Percentiles rank a stretch among this genome's conserved stretches.
Conservation (phyloP, 37 sponge, comb jelly and placozoan genomes). For the Diacarnus erythraeanus region DNA sequence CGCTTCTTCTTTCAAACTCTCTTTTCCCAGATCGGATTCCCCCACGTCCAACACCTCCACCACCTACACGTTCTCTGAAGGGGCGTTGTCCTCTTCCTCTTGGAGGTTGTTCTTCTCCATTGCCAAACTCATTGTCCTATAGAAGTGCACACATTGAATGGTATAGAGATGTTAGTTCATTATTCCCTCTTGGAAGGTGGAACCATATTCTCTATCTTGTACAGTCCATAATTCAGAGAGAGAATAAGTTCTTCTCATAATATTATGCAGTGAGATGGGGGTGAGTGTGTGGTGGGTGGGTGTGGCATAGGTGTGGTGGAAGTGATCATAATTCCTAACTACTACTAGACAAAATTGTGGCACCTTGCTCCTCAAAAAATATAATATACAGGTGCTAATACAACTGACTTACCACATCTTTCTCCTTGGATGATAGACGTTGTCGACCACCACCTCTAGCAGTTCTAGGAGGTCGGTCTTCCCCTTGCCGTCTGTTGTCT, state of each 20-base stretch:
- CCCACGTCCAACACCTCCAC: constrained; percentile 12
- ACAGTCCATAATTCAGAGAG: too few relatives aligned
- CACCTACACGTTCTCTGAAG: constrained; percentile 4
- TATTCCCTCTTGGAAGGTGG: not conserved
- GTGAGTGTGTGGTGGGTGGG: too few relatives aligned
- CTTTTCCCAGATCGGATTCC: constrained; percentile 66
- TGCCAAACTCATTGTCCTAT: constrained; percentile 15
- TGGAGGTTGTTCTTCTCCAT: constrained; percentile 41
- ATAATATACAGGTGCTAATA: too few relatives aligned
- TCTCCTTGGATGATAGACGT: constrained; percentile 37
- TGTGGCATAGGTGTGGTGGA: too few relatives aligned
- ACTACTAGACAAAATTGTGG: too few relatives aligned
- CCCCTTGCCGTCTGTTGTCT: not conserved
- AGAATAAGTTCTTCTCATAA: too few relatives aligned
- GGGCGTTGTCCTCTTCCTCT: constrained; percentile 22
- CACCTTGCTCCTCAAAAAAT: too few relatives aligned
- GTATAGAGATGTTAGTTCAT: not conserved
- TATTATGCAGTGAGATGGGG: too few relatives aligned
- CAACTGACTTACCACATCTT: constrained; percentile 18
- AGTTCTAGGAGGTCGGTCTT: not conserved
- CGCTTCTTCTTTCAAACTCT: constrained; percentile 88
- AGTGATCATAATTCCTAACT: too few relatives aligned
- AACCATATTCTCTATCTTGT: too few relatives aligned
- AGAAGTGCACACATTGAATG: too few relatives aligned
- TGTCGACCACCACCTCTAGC: constrained; percentile 28